Conservation (phyloP, 1,140 invertebrate genomes). For the Antheraea mylitta region DNA sequence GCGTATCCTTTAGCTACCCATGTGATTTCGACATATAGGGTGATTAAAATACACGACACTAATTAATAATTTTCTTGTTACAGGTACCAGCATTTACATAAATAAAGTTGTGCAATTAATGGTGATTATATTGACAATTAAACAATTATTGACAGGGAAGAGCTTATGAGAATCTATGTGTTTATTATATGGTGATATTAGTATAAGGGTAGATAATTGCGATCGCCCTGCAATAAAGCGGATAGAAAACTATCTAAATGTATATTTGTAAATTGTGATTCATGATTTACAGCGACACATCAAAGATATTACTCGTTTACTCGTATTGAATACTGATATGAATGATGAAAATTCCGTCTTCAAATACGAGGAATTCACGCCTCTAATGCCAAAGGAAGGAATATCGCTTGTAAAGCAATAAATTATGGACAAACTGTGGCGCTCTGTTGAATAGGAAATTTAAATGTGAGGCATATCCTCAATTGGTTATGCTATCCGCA, state of each 20-base stretch:
- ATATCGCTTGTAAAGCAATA: conserved; percentile 3
- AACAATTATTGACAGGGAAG: conserved; percentile 43
- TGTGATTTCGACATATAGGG: background rate
- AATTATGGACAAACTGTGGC: conserved; percentile 2
- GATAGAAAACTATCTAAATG: conserved; percentile 14
- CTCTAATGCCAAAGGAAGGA: background rate
- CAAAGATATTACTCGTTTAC: conserved; percentile 1
- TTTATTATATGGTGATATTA: conserved; percentile 63
- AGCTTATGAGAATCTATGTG: conserved; percentile 67
- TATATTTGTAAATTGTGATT: conserved; percentile 24
- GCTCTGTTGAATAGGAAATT: conserved; percentile 2
- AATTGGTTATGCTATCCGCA: background rate
- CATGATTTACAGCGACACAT: conserved; percentile 1
- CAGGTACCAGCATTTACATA: conserved; percentile 29
- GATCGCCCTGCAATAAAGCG: conserved; percentile 23
- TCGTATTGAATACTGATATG: conserved; percentile 1
- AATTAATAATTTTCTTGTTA: conserved; percentile 21
- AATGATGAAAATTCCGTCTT: background rate
- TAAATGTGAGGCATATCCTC: conserved; percentile 1
- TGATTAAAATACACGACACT: background rate
- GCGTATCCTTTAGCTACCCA: background rate
- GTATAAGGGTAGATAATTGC: conserved; percentile 58
- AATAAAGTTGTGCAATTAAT: conserved; percentile 20
- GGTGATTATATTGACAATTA: conserved; percentile 41
- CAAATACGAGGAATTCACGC: background rate